These are phyloP conservation scores for Drosophila tani DNA, from an alignment of 1,140 invertebrate genomes.

Conservation along the genomic window DNA sequence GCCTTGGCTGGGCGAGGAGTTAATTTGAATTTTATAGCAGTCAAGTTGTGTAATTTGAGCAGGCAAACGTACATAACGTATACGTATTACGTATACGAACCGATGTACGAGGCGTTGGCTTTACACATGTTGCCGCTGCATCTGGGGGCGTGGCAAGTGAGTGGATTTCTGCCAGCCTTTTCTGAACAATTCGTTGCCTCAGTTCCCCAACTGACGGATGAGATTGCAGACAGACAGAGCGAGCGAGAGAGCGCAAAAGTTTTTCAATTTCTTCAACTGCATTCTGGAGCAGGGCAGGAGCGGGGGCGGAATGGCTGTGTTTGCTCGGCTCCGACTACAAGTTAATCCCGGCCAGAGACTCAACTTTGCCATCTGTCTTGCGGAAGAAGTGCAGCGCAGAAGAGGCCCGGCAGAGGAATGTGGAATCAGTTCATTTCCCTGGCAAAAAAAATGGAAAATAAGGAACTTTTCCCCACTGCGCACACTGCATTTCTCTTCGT, in stretches of 20 bases:
- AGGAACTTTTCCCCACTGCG: conserved; percentile 29
- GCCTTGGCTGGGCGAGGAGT: conserved; percentile 52
- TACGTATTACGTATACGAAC: conserved; percentile 29
- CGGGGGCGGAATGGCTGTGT: conserved; percentile 23
- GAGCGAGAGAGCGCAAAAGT: conserved; percentile 47
- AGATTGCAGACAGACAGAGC: conserved; percentile 19
- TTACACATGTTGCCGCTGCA: conserved; percentile 71
- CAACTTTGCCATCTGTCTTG: conserved; percentile 71
- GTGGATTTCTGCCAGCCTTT: conserved; percentile 14
- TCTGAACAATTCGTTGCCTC: conserved; percentile 53
- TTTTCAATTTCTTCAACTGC: conserved; percentile 83
- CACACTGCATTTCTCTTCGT: conserved; percentile 28
- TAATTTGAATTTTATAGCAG: conserved; percentile 83
- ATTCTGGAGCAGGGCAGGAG: conserved; percentile 26
- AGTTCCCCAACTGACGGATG: conserved; percentile 39
- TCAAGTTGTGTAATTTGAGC: conserved; percentile 81
- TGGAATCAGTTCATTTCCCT: conserved; percentile 68
- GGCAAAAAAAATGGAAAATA: conserved; percentile 26
- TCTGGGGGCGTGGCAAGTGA: conserved; percentile 47
- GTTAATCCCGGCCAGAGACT: conserved; percentile 78
- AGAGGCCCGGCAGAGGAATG: conserved; percentile 1
- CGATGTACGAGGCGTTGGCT: conserved; percentile 58
- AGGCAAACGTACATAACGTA: conserved; percentile 37
- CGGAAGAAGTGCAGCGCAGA: conserved; percentile 14
- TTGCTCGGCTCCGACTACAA: conserved; percentile 66